These are phyloP conservation scores for Paramisgurnus dabryanus DNA, from an alignment of 2,113 vertebrate species.

Conservation along the genomic window DNA sequence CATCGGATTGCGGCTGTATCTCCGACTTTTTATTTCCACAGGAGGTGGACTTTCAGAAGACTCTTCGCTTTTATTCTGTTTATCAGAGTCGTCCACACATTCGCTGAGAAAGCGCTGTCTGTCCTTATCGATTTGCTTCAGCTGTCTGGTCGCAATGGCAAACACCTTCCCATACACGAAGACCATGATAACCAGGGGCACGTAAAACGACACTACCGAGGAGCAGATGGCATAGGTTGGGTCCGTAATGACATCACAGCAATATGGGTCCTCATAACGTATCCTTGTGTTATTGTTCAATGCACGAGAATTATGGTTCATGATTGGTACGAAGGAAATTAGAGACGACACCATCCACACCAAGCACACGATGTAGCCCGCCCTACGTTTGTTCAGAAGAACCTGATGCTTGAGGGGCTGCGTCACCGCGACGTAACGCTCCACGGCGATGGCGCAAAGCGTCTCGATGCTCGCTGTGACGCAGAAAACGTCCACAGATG, in stretches of 20 bases:
- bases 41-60: conserved; percentile 7
- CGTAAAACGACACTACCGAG: conserved; percentile 82
- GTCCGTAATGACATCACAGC: conserved; percentile 81
- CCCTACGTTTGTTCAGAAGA: conserved; percentile 75
- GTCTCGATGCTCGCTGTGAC: conserved; percentile 87
- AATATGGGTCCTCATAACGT: conserved; percentile 70
- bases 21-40: not conserved
- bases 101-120: conserved; percentile 65
- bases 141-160: conserved; percentile 72
- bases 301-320: conserved; percentile 78
- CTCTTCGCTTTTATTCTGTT: not conserved
- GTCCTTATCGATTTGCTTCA: conserved; percentile 69
- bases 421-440: conserved; percentile 81
- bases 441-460: conserved; percentile 80
- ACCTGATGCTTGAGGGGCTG: conserved; percentile 74
- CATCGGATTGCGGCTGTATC: conserved; percentile 48
- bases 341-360: conserved; percentile 79
- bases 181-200: conserved; percentile 80
- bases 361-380: conserved; percentile 69
- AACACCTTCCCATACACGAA: conserved; percentile 79
- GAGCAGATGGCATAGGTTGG: conserved; percentile 77
- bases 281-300: conserved; percentile 58
- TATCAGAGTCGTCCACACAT: conserved; percentile 8
- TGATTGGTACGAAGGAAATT: conserved; percentile 82
- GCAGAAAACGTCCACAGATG: conserved; percentile 81